Base-by-base conservation (phyloP, 1,140 invertebrate genomes). In the Philaenus spumarius region DNA sequence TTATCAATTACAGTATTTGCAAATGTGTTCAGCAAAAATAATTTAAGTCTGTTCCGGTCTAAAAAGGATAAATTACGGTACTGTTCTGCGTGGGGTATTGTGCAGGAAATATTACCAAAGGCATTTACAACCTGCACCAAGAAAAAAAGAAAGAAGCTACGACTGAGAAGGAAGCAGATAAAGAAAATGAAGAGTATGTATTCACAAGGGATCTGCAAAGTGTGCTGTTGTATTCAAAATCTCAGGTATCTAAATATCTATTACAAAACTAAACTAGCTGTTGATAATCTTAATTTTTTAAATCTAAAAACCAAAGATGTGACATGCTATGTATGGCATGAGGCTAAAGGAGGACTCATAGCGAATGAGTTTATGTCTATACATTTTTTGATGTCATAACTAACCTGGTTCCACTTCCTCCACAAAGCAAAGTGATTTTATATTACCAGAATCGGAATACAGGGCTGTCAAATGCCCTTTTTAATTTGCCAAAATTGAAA, bases 281-380 rank as follows among this genome's bases (percentile, higher is more conserved):
- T 51, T 48, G 64, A 64, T 40, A 67, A 68, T 50, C 61, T 63
- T 24, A 63, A 59, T 2, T 35, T 66, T 23, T 64, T 63, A 26
- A 48, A 61, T 35, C 45, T 65, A 17, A 57, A 45, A 42, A 52
- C 58, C 58, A 45, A 58, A 23, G 42, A 59, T 17, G 64, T 39
- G 22, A 26, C 39, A 14, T 67, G 66, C 37, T 66, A 62, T 59
- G 46, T 67, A 15, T 67, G 67, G 67, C 52, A 64, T 58, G 67
- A 68, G 46, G 47, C 53, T n/a, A 37, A 68, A 42, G 66, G 64
- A 19, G 47, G 51, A 40, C 61, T 63, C 54, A 57, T 50, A 24
- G 52, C 55, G 55, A 61, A 61, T 35, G 48, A 23, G 55, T 58
- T 58, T 58, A 42, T 54, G 2, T 59, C 55, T 34, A 17, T 48